Evolutionary conservation across 1,140 invertebrate genomes (phyloP), one percentile per base, ranked within the genome.

Genomic region (Caenorhabditis briggsae): DNA sequence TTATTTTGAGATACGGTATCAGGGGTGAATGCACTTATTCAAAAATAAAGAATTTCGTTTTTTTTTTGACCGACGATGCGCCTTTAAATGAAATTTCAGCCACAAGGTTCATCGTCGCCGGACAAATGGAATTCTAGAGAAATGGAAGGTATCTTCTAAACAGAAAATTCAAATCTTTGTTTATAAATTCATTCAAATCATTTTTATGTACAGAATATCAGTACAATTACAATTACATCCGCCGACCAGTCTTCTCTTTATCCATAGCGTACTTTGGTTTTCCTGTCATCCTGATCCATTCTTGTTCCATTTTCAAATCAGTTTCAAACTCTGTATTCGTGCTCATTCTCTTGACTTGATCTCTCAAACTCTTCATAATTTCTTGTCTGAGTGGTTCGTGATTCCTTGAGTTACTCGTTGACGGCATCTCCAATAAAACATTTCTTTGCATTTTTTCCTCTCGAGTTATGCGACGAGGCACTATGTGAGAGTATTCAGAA

Each of bases 401-500:
- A 46, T 70, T 70, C n/a, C n/a, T 33, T 33, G 33, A 33, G 3
- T 33, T 46, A 46, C 64, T 70, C 14, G 64, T 70, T 18, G 41
- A 43, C 18, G 64, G 64, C 41, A 46, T 18, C n/a, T 16, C 64
- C 2, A 11, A 14, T 20, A 16, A 5, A 25, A 2, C n/a, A 8
- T 20, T 50, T n/a, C 18, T 50, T 16, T 70, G 33, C 50, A 16
- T 25, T 12, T 78, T 78, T 46, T 18, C 9, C 9, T n/a, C n/a
- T 12, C 70, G 43, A 23, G 70, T 46, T 53, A 78, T 50, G 9
- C 70, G 33, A 20, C 70, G 70, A 25, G 70, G 70, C 12, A 78
- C n/a, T 0, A 78, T n/a, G 20, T 78, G 33, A 20, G 70, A 78
- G n/a, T 78, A 78, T 18, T 78, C 70, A 23, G 70, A 41, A 53